These are phyloP conservation scores for Oreochromis niloticus DNA, from an alignment of 2,113 vertebrate species.

Conservation along the genomic window DNA sequence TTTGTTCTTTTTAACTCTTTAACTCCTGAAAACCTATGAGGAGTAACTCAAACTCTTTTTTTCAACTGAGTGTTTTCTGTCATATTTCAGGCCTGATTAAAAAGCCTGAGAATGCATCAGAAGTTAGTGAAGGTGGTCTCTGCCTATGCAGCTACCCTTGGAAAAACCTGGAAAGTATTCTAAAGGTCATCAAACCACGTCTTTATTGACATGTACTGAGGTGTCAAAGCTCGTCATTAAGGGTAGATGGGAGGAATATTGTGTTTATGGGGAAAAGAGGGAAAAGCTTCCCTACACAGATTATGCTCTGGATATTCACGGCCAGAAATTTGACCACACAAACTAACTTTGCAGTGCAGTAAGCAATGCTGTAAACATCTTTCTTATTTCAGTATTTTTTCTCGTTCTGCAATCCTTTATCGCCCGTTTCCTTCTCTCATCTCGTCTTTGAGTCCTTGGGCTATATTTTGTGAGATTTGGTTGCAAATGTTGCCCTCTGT, in stretches of 20 bases:
- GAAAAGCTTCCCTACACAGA: neutral
- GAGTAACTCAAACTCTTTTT: neutral
- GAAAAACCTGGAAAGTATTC: too few species aligned
- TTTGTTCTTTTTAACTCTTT: neutral
- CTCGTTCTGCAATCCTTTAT: neutral
- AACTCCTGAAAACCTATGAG: neutral
- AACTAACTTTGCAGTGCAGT: neutral
- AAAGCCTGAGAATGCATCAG: neutral
- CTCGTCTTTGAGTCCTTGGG: neutral
- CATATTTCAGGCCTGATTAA: neutral
- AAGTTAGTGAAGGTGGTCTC: too few species aligned
- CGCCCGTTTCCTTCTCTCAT: neutral
- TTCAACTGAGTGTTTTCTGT: neutral
- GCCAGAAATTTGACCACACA: neutral
- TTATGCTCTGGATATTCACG: neutral
- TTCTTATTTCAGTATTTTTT: neutral
- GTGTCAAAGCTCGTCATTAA: too few species aligned
- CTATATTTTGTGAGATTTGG: slow-evolving; percentile 42
- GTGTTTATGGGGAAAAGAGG: neutral
- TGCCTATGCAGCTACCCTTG: too few species aligned
- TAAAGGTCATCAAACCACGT: too few species aligned
- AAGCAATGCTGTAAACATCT: neutral
- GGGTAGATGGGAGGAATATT: too few species aligned
- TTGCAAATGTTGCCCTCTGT: slow-evolving; percentile 56
- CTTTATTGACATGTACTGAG: too few species aligned